These are phyloP conservation scores for Zaprionus gabonicus DNA, from an alignment of 1,140 invertebrate genomes.

Conservation along the genomic window DNA sequence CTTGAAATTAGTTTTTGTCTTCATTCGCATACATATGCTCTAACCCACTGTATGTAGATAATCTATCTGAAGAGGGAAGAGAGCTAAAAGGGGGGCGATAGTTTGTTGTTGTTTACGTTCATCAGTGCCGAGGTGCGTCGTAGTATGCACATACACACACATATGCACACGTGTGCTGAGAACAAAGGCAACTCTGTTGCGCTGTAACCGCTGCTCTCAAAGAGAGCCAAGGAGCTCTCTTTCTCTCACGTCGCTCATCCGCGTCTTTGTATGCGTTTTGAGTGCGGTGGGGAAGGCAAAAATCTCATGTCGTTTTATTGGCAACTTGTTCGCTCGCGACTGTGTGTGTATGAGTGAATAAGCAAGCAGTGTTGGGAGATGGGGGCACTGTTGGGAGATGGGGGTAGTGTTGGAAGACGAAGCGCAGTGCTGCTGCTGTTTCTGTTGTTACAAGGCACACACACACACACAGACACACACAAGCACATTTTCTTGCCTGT, in stretches of 20 bases:
- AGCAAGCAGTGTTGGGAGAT: background rate
- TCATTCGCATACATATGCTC: background rate
- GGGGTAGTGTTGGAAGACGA: background rate
- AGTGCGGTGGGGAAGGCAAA: slow-evolving; percentile 13
- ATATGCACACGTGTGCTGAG: background rate
- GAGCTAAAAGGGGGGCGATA: slow-evolving; percentile 8
- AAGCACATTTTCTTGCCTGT: slow-evolving; percentile 48
- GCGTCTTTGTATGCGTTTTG: slow-evolving; percentile 9
- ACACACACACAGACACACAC: slow-evolving; percentile 16
- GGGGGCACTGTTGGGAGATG: background rate
- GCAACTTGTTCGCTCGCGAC: slow-evolving; percentile 50
- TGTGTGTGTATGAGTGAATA: slow-evolving; percentile 45
- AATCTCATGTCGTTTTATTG: slow-evolving; percentile 48
- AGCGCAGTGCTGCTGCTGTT: slow-evolving; percentile 11
- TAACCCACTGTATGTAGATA: slow-evolving; percentile 3
- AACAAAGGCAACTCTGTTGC: slow-evolving; percentile 8
- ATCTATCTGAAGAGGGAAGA: slow-evolving; percentile 1
- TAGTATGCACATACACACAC: background rate
- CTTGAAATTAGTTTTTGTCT: background rate
- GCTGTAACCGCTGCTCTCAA: slow-evolving; percentile 9
- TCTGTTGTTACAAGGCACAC: slow-evolving; percentile 61
- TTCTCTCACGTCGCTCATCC: background rate
- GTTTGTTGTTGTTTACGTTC: slow-evolving; percentile 33
- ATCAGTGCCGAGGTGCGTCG: background rate
- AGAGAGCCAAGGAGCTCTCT: slow-evolving; percentile 4